A percentile compares a stretch with the other conserved stretches of the same genome.
Evolutionary conservation across 2,888 invertebrate genomes (phyloP).

Genomic region (Sepiola atlantica): DNA sequence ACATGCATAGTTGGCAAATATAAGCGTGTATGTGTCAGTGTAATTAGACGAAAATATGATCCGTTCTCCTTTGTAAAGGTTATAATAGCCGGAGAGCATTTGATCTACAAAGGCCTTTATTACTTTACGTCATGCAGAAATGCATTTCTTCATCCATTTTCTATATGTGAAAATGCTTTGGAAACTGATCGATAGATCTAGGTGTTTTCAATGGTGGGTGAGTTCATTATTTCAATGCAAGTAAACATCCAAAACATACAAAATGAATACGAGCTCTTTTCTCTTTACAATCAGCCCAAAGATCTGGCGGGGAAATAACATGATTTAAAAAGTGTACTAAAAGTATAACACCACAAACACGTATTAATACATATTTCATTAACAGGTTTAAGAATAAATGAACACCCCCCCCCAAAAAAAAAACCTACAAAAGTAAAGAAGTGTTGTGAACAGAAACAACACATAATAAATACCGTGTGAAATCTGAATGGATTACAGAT

Average conservation of each 20-base stretch:
- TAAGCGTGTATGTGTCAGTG: background rate
- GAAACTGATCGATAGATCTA: background rate
- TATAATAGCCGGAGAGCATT: background rate
- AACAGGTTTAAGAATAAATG: background rate
- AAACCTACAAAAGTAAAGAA: background rate
- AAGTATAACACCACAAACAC: background rate
- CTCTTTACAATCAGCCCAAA: background rate
- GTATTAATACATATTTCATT: background rate
- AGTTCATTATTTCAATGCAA: background rate
- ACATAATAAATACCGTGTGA: background rate
- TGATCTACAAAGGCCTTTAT: background rate
- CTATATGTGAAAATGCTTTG: background rate
- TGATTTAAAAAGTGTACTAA: background rate
- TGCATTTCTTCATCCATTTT: background rate
- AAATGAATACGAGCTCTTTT: background rate
- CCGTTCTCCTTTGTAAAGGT: background rate
- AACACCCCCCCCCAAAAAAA: background rate
- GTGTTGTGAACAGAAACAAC: background rate
- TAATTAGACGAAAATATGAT: background rate
- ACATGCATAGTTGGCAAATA: background rate
- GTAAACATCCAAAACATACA: background rate
- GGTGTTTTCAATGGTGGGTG: background rate
- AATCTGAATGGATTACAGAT: constrained; percentile 1
- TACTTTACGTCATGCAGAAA: background rate
- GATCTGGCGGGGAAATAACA: background rate